Conservation (phyloP, 2,113 vertebrate species). For the Passer montanus region DNA sequence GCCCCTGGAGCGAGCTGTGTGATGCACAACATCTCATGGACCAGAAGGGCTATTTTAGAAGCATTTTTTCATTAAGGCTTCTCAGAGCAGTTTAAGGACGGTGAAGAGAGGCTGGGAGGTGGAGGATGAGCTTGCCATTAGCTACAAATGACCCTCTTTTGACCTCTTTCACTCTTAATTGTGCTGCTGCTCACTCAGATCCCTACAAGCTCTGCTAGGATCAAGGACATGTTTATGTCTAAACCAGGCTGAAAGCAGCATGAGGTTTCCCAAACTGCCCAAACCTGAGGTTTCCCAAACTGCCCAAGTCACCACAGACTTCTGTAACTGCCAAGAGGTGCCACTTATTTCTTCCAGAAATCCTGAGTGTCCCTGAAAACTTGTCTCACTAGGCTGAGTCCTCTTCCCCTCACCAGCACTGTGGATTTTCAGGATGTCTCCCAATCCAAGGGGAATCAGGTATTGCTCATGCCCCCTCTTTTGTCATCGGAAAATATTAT, state of each 20-base stretch:
- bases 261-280: not conserved
- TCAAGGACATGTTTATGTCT: not conserved
- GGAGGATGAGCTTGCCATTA: not conserved
- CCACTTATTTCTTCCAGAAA: not conserved
- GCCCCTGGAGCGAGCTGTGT: not conserved
- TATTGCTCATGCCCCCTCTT: not conserved
- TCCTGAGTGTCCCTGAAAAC: not conserved
- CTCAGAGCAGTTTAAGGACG: not conserved
- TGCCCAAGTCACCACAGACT: not conserved
- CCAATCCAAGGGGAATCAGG: not conserved
- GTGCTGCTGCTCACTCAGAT: not conserved
- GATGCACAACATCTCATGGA: rapidly evolving
- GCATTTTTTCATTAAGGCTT: not conserved
- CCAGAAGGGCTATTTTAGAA: not conserved
- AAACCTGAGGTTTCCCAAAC: not conserved
- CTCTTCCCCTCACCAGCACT: not conserved
- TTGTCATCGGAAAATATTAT: not conserved
- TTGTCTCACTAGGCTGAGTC: not conserved
- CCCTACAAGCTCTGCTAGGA: not conserved
- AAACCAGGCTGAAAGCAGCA: not conserved
- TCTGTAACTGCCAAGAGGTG: not conserved
- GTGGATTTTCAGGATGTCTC: not conserved
- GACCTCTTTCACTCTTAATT: not conserved
- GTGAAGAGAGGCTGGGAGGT: not conserved
- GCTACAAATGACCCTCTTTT: not conserved